Percentiles rank a stretch among this genome's conserved stretches.
These are phyloP conservation scores for Aphrophora alni DNA, from an alignment of 2,888 invertebrate genomes.

Conservation along the genomic window DNA sequence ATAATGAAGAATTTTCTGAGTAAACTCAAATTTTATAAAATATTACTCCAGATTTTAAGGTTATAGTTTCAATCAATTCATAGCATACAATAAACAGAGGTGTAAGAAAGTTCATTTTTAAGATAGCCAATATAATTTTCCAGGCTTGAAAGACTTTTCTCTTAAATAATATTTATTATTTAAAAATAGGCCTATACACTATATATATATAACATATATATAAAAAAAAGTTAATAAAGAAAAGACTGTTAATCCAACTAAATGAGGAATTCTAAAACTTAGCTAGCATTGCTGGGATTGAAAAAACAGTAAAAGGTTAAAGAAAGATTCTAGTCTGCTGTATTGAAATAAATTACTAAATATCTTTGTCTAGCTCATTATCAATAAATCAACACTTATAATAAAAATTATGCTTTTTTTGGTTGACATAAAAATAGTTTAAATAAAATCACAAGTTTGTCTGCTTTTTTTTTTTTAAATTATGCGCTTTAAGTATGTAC, in stretches of 20 bases:
- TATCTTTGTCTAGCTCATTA: background rate
- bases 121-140: constrained; percentile 19
- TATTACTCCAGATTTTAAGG: too few relatives aligned
- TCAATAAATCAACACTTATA: constrained; percentile 1
- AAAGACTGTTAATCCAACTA: background rate
- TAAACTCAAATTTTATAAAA: too few relatives aligned
- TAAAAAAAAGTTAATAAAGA: background rate
- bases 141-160: constrained; percentile 38
- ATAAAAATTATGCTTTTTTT: background rate
- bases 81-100: background rate
- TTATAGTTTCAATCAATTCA: too few relatives aligned
- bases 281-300: background rate
- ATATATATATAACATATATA: background rate
- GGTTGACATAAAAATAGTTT: constrained; percentile 9
- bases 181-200: background rate
- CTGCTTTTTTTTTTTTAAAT: background rate
- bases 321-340: background rate
- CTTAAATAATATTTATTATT: constrained; percentile 21
- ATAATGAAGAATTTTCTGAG: too few relatives aligned
- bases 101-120: background rate
- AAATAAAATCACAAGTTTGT: constrained; percentile 2
- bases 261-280: background rate
- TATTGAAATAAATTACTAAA: background rate
- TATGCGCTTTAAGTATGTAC: constrained; percentile 6
- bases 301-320: background rate